These are phyloP conservation scores for Apis mellifera DNA, from an alignment of 1,140 invertebrate genomes.

Conservation along the genomic window DNA sequence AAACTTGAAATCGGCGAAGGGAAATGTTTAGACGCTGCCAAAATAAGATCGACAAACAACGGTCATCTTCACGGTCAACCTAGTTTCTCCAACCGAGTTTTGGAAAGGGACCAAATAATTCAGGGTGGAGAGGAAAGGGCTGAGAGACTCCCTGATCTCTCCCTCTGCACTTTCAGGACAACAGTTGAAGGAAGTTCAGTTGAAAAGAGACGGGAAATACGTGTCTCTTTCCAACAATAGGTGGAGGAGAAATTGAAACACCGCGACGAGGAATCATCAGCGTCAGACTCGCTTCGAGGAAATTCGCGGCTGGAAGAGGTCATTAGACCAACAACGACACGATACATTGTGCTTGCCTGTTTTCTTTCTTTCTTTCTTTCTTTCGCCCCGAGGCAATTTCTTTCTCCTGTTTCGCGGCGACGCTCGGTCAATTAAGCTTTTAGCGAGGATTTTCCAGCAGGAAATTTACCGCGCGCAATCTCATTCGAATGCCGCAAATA, in stretches of 20 bases:
- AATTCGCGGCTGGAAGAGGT: not conserved
- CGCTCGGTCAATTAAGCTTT: conserved; percentile 58
- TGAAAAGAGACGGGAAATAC: too few relatives aligned
- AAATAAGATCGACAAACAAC: not conserved
- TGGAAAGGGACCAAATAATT: not conserved
- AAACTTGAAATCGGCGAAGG: not conserved
- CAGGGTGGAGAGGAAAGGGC: too few relatives aligned
- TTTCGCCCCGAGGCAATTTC: not conserved
- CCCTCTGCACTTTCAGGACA: too few relatives aligned
- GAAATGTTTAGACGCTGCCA: conserved; percentile 4
- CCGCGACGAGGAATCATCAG: too few relatives aligned
- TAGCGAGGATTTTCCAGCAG: conserved; percentile 42
- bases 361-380: not conserved
- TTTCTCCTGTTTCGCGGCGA: not conserved
- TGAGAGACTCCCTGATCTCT: too few relatives aligned
- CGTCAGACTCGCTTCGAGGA: too few relatives aligned
- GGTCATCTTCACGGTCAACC: not conserved
- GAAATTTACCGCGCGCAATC: conserved; percentile 26
- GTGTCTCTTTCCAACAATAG: too few relatives aligned
- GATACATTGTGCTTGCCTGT: too few relatives aligned
- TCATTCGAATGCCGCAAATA: conserved; percentile 25
- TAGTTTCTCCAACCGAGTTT: not conserved
- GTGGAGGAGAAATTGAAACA: too few relatives aligned
- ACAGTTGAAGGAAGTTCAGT: too few relatives aligned
- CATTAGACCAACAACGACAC: too few relatives aligned